phyloP scores from a whole-genome alignment of 1,140 invertebrate species.

The Drosophila watanabei region DNA sequence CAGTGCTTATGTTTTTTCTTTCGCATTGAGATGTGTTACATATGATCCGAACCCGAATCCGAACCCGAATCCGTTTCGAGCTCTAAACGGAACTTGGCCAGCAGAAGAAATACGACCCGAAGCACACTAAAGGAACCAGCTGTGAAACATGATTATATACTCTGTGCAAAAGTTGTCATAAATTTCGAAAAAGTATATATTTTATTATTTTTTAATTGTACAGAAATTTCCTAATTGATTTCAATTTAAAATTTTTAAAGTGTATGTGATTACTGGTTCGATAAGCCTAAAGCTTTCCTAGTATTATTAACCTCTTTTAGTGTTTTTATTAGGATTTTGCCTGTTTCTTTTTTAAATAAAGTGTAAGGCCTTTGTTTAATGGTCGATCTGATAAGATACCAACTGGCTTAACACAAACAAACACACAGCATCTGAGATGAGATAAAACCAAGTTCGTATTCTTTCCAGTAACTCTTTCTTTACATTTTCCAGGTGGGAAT shows the following conservation, averaged over 20 bases:
- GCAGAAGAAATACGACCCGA: slow-evolving; percentile 17
- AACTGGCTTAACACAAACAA: background rate
- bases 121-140: slow-evolving; percentile 27
- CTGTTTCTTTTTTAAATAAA: slow-evolving; percentile 3
- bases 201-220: no score
- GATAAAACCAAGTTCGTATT: slow-evolving; percentile 12
- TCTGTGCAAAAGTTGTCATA: background rate
- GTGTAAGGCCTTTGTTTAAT: slow-evolving; percentile 13
- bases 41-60: slow-evolving; percentile 17
- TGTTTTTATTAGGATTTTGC: background rate
- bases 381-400: slow-evolving; percentile 30
- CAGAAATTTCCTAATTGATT: background rate
- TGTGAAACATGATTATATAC: slow-evolving; percentile 35
- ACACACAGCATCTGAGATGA: slow-evolving; percentile 25
- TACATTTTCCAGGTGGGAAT: slow-evolving; percentile 28
- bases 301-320: slow-evolving; percentile 1
- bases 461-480: slow-evolving; percentile 21
- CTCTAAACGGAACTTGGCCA: slow-evolving; percentile 49
- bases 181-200: background rate
- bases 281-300: slow-evolving; percentile 1
- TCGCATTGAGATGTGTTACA: slow-evolving; percentile 35
- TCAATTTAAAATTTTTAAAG: background rate
- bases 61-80: slow-evolving; percentile 2
- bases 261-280: background rate
- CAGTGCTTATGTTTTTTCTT: slow-evolving; percentile 31